Percentiles rank a stretch among this genome's conserved stretches.
Evolutionary conservation across 2,797 vertebrate species (phyloP).

Genomic region (Coccyzus lansbergi): DNA sequence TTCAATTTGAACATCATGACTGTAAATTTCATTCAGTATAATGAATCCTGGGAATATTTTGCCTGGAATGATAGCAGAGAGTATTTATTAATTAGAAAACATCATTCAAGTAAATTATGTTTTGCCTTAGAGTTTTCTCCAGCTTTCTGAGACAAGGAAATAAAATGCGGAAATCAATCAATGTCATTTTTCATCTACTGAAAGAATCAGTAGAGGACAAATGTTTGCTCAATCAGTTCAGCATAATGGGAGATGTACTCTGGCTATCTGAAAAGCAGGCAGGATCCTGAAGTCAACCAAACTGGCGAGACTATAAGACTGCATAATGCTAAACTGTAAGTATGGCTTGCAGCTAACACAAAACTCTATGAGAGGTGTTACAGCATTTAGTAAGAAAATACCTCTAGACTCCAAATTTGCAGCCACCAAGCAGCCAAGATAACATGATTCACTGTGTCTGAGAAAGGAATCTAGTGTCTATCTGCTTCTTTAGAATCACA

Average conservation of each 20-base stretch:
- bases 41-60: conserved; percentile 2
- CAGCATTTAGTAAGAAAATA: not conserved
- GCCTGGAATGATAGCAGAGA: conserved; percentile 66
- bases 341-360: not conserved
- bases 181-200: not conserved
- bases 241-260: not conserved
- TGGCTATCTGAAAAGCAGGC: not conserved
- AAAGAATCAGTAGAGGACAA: not conserved
- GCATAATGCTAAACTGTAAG: not conserved
- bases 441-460: not conserved
- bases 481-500: not conserved
- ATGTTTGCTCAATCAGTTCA: not conserved
- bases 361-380: not conserved
- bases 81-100: not conserved
- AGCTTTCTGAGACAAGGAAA: not conserved
- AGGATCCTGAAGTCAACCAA: not conserved
- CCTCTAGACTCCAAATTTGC: not conserved
- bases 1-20: fast-evolving
- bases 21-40: fast-evolving
- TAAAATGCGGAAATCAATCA: not conserved
- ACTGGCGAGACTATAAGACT: not conserved
- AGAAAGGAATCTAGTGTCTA: not conserved
- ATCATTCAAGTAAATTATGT: not conserved
- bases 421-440: not conserved
- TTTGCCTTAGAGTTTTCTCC: not conserved